Conservation (phyloP, 2,888 invertebrate species). For the Cylindroiulus punctatus region DNA sequence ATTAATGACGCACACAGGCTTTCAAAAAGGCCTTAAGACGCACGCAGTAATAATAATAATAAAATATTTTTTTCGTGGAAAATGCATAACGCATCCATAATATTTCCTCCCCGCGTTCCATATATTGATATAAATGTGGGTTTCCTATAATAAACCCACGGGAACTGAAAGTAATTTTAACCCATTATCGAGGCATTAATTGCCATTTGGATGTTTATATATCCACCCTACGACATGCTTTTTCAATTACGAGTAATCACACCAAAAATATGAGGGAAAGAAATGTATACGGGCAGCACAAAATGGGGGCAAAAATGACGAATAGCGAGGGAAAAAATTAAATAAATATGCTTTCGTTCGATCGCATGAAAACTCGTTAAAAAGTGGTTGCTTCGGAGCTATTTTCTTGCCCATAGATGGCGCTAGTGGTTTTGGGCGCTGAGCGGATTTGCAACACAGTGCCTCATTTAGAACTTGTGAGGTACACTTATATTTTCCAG, state of each 20-base stretch:
- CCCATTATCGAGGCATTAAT: slow-evolving; percentile 53
- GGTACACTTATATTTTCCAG: background rate
- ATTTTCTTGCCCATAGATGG: background rate
- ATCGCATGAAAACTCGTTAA: background rate
- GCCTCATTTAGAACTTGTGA: background rate
- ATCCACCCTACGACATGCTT: slow-evolving; percentile 53
- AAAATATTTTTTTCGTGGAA: slow-evolving; percentile 31
- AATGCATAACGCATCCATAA: slow-evolving; percentile 38
- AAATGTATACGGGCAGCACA: background rate
- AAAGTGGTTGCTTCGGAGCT: background rate
- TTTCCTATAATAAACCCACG: slow-evolving; percentile 52
- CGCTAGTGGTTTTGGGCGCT: background rate
- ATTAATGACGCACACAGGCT: slow-evolving; percentile 34
- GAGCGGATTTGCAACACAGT: background rate
- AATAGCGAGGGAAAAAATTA: slow-evolving; percentile 19
- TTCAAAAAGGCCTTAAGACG: slow-evolving; percentile 34
- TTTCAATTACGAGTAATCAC: slow-evolving; percentile 53
- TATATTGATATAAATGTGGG: slow-evolving; percentile 50
- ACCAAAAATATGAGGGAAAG: slow-evolving; percentile 1
- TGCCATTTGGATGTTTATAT: slow-evolving; percentile 54
- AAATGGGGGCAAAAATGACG: slow-evolving; percentile 33
- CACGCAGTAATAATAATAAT: slow-evolving; percentile 15
- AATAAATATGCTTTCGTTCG: slow-evolving; percentile 21
- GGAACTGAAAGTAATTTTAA: slow-evolving; percentile 54
- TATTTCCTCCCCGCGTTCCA: slow-evolving; percentile 49